These are phyloP conservation scores for Rafetus swinhoei DNA, from an alignment of 2,113 vertebrate genomes.

Conservation along the genomic window DNA sequence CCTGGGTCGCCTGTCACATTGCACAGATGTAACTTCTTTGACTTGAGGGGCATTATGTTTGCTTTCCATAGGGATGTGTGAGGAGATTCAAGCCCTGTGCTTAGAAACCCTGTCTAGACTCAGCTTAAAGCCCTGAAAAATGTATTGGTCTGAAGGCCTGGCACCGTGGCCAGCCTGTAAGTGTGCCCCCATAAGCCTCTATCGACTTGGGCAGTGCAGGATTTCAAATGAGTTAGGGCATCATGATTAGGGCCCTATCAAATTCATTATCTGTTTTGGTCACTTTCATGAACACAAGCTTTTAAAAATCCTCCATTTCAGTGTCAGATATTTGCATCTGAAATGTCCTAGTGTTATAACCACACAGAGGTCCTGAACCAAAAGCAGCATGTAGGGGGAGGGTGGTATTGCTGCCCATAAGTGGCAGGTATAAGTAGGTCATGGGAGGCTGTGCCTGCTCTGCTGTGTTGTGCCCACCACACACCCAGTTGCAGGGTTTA, in stretches of 20 bases:
- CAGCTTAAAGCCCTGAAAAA: background rate
- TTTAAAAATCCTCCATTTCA: no score
- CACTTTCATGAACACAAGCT: no score
- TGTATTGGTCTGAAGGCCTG: background rate
- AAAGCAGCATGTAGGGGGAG: no score
- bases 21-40: background rate
- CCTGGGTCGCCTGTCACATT: background rate
- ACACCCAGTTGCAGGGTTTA: no score
- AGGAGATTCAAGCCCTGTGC: accelerated
- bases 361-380: no score
- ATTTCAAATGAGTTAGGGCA: background rate
- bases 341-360: no score
- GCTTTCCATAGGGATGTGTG: accelerated
- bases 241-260: background rate
- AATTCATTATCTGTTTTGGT: no score
- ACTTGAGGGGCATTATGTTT: background rate
- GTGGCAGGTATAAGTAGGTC: no score
- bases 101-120: accelerated
- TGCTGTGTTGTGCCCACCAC: no score
- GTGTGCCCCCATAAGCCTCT: background rate
- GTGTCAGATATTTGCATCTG: no score
- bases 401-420: no score
- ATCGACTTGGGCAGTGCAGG: background rate
- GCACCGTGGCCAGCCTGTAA: accelerated
- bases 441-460: no score